Percentiles rank a stretch among this genome's conserved stretches.
Evolutionary conservation across 1,140 invertebrate genomes (phyloP).

Genomic region (Mamestra configurata): DNA sequence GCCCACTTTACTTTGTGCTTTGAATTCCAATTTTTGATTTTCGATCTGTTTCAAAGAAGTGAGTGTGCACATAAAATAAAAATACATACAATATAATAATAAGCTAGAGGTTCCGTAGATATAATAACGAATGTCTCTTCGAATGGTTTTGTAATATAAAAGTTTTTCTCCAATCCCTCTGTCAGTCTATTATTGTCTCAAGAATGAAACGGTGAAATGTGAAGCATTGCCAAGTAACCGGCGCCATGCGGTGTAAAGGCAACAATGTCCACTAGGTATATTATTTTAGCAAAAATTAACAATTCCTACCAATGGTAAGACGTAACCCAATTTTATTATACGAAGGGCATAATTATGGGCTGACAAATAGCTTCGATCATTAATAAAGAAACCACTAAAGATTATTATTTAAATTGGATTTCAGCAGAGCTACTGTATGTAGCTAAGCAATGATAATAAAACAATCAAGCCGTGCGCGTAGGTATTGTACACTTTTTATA

Average conservation of each 20-base stretch:
- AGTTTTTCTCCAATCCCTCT: neutral
- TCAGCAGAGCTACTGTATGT: too few relatives aligned
- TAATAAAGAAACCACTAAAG: too few relatives aligned
- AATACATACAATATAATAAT: slow-evolving; percentile 34
- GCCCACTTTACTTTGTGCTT: slow-evolving; percentile 95
- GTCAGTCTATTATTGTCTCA: slow-evolving; percentile 4
- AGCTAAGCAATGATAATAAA: too few relatives aligned
- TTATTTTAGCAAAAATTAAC: too few relatives aligned
- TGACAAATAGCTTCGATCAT: too few relatives aligned
- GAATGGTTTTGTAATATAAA: neutral
- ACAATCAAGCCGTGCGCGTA: too few relatives aligned
- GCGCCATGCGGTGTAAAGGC: slow-evolving; percentile 1
- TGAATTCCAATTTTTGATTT: slow-evolving; percentile 95
- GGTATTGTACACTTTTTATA: too few relatives aligned
- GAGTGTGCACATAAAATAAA: slow-evolving; percentile 51
- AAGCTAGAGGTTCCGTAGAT: slow-evolving; percentile 40
- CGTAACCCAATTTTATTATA: too few relatives aligned
- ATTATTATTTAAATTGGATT: too few relatives aligned
- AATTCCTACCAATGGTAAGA: too few relatives aligned
- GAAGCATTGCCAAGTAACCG: slow-evolving; percentile 26
- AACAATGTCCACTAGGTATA: neutral
- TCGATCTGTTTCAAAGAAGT: slow-evolving; percentile 92
- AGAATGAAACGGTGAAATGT: slow-evolving; percentile 1
- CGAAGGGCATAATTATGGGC: too few relatives aligned
- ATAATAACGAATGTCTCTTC: neutral